Percentiles rank a stretch among this genome's conserved stretches.
Evolutionary conservation across 1,140 invertebrate species (phyloP).

Genomic region (Rhagoletis pomonella): DNA sequence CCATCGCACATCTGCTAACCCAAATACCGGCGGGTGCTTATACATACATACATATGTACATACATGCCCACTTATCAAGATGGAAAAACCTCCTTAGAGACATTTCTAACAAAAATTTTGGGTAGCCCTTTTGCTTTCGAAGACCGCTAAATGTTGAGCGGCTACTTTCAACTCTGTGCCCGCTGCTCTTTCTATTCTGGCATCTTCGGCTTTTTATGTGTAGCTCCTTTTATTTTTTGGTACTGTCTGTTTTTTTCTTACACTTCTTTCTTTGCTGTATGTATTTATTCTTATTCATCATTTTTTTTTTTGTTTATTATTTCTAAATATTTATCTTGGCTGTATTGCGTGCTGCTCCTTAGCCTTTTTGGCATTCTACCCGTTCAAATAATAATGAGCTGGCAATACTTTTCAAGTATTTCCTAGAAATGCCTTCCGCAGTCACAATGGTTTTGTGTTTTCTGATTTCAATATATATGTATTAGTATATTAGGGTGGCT

Average conservation of each 20-base stretch:
- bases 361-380: conserved; percentile 39
- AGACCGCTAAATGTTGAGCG: conserved; percentile 11
- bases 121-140: not conserved
- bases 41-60: not conserved
- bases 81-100: not conserved
- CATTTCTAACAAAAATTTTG: not conserved
- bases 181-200: not conserved
- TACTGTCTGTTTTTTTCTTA: not conserved
- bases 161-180: not conserved
- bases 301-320: conserved; percentile 18
- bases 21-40: conserved; percentile 1
- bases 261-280: not conserved
- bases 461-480: not conserved
- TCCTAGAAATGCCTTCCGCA: conserved; percentile 7
- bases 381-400: conserved; percentile 22
- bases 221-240: not conserved
- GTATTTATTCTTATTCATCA: not conserved
- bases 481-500: no score
- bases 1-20: conserved; percentile 32
- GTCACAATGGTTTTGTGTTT: not conserved
- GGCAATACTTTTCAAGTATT: conserved; percentile 48
- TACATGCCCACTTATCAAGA: not conserved
- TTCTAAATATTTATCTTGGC: not conserved
- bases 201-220: not conserved
- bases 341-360: conserved; percentile 11